Percentiles rank a stretch among this genome's conserved stretches.
phyloP scores from a whole-genome alignment of 2,113 vertebrate species.

The Vombatus ursinus region DNA sequence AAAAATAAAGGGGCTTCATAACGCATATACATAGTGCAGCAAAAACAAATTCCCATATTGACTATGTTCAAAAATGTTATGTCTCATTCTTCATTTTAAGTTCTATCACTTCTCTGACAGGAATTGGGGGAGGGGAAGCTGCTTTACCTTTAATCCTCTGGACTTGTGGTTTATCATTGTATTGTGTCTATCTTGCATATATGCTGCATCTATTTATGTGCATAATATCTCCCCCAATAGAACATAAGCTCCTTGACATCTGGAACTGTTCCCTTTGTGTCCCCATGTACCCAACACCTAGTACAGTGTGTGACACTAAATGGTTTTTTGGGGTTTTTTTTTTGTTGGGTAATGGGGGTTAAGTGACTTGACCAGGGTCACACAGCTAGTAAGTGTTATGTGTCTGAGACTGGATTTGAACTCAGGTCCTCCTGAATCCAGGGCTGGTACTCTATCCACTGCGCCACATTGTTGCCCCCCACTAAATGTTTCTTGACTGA shows the following conservation, averaged over 20 bases:
- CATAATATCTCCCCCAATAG: background rate
- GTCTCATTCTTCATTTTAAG: background rate
- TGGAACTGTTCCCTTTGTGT: background rate
- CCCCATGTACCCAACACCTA: background rate
- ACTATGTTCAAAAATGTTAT: background rate
- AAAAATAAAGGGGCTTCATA: background rate
- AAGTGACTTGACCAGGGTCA: too few relatives aligned
- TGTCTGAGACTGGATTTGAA: too few relatives aligned
- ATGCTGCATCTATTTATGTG: background rate
- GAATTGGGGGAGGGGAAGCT: background rate
- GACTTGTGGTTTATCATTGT: background rate
- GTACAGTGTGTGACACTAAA: background rate
- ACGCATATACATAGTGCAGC: background rate
- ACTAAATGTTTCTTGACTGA: background rate
- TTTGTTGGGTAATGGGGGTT: too few relatives aligned
- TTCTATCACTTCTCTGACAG: background rate
- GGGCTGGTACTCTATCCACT: too few relatives aligned
- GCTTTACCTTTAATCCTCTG: background rate
- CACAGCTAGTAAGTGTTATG: too few relatives aligned
- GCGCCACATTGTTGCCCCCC: too few relatives aligned
- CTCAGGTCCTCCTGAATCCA: too few relatives aligned
- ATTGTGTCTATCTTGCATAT: background rate
- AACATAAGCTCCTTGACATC: background rate
- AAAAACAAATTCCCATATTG: background rate
- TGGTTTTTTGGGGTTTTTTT: too few relatives aligned